A percentile compares a stretch with the other conserved stretches of the same genome.
These are phyloP conservation scores for Guaruba guarouba DNA, from an alignment of 2,113 vertebrate species.

Conservation along the genomic window DNA sequence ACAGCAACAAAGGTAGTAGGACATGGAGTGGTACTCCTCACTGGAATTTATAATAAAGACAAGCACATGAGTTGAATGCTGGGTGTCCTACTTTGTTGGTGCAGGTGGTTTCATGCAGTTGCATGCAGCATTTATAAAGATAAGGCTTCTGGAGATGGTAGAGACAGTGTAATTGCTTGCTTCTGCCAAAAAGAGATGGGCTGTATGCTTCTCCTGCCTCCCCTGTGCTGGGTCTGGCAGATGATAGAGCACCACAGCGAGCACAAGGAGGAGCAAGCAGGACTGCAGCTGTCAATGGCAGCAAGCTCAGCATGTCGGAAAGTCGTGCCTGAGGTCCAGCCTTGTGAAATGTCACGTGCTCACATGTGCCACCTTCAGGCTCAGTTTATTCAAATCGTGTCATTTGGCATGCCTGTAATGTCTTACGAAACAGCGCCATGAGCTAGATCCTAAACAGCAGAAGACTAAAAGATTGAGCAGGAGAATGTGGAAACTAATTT, in stretches of 20 bases:
- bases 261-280: not conserved
- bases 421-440: rapidly evolving
- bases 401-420: rapidly evolving
- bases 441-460: not conserved
- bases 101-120: not conserved
- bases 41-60: not conserved
- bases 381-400: not conserved
- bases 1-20: rapidly evolving
- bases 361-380: not conserved
- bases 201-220: not conserved
- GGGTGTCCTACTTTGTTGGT: not conserved
- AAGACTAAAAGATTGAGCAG: not conserved
- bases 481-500: not conserved
- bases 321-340: not conserved
- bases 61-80: not conserved
- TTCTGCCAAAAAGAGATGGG: not conserved
- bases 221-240: not conserved
- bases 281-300: not conserved
- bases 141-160: not conserved
- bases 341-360: not conserved
- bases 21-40: not conserved
- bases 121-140: not conserved
- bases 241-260: rapidly evolving
- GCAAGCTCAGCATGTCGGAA: not conserved
- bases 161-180: not conserved